Evolutionary conservation across 2,797 vertebrate genomes (phyloP).

Genomic region (Nyctalus aviator): DNA sequence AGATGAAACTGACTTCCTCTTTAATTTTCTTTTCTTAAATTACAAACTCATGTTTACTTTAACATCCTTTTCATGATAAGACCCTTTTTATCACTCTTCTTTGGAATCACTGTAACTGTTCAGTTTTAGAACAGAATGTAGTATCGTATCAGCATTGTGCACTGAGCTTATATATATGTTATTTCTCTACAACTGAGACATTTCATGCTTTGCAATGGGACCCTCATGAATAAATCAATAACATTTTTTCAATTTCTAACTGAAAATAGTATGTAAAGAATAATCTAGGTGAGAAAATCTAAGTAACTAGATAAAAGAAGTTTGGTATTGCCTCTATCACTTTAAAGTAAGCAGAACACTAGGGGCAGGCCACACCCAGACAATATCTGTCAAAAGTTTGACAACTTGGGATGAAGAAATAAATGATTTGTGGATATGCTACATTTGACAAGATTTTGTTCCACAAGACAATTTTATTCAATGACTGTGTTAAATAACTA

Average conservation of each 20-base stretch:
- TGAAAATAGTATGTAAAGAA: slow-evolving; percentile 46
- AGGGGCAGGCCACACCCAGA: not conserved
- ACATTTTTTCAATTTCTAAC: not conserved
- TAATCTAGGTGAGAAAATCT: not conserved
- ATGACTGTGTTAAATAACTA: slow-evolving; percentile 17
- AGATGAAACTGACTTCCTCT: not conserved
- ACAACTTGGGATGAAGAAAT: slow-evolving; percentile 30
- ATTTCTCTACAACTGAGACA: not conserved
- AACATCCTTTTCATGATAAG: not conserved
- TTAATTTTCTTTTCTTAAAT: slow-evolving; percentile 12
- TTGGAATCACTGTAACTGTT: not conserved
- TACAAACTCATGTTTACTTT: slow-evolving; percentile 31
- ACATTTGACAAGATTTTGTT: not conserved
- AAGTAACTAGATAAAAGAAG: slow-evolving; percentile 17
- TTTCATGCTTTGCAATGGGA: not conserved
- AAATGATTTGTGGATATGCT: not conserved
- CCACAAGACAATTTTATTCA: slow-evolving; percentile 24
- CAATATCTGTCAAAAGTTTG: slow-evolving; percentile 5
- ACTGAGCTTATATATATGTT: not conserved
- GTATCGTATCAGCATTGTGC: not conserved
- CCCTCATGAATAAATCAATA: slow-evolving; percentile 22
- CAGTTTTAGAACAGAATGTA: slow-evolving; percentile 37
- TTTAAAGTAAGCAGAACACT: slow-evolving; percentile 16
- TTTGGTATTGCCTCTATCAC: not conserved
- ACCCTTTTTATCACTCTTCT: not conserved